Evolutionary conservation across 2,113 vertebrate genomes (phyloP).

Genomic region (Aleadryas rufinucha): DNA sequence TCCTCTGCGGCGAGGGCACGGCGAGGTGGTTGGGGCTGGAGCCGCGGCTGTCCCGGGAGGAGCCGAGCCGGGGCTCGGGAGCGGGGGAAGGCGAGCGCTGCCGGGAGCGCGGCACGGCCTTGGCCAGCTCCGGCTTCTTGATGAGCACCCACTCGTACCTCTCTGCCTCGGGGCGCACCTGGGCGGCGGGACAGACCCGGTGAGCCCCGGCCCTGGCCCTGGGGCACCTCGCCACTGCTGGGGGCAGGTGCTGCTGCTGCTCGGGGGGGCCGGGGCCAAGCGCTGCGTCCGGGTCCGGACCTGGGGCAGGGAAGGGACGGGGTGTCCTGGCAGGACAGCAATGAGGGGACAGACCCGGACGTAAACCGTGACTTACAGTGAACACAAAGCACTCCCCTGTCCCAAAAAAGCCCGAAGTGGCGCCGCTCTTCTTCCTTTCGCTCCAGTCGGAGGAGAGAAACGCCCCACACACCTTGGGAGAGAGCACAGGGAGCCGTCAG

Average conservation of each 20-base stretch:
- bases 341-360: background rate
- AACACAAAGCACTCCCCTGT: constrained; percentile 89
- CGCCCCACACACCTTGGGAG: constrained; percentile 77
- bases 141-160: constrained; percentile 80
- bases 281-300: fast-evolving
- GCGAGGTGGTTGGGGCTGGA: constrained; percentile 64
- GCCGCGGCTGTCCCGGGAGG: background rate
- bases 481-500: background rate
- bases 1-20: constrained; percentile 17
- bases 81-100: constrained; percentile 10
- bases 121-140: constrained; percentile 73
- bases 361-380: constrained; percentile 64
- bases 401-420: constrained; percentile 75
- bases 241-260: background rate
- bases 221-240: background rate
- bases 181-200: background rate
- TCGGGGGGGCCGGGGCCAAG: no score
- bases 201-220: background rate
- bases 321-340: background rate
- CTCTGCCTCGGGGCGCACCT: constrained; percentile 82
- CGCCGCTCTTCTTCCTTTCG: constrained; percentile 72
- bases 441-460: constrained; percentile 82
- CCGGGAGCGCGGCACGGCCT: constrained; percentile 34
- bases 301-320: background rate
- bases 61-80: background rate